Conservation (phyloP, 2,888 invertebrate genomes). For the Gymnosoma rotundatum region DNA sequence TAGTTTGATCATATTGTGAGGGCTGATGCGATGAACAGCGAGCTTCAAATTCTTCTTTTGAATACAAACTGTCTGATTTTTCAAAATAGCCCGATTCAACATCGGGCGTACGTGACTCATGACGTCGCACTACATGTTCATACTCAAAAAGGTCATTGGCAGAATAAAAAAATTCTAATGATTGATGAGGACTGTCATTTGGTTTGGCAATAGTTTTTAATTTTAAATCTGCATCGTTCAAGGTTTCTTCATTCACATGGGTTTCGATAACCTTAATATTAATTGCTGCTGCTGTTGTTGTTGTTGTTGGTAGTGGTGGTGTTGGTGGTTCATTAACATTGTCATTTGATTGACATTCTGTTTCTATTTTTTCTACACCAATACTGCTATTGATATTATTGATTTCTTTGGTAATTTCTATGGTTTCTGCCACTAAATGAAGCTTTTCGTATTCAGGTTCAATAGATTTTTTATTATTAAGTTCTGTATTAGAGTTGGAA, state of each 20-base stretch:
- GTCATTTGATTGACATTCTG: slow-evolving; percentile 54
- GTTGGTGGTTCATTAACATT: slow-evolving; percentile 51
- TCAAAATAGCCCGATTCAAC: slow-evolving; percentile 79
- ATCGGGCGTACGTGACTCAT: slow-evolving; percentile 76
- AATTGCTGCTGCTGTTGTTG: not conserved
- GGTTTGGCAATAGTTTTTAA: slow-evolving; percentile 29
- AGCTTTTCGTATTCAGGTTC: slow-evolving; percentile 34
- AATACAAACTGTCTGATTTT: slow-evolving; percentile 77
- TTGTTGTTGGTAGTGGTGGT: no score
- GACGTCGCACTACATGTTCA: slow-evolving; percentile 73
- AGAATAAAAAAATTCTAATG: slow-evolving; percentile 77
- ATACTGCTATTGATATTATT: slow-evolving; percentile 41
- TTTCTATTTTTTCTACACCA: slow-evolving; percentile 11
- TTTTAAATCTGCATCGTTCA: slow-evolving; percentile 36
- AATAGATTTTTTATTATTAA: slow-evolving; percentile 25
- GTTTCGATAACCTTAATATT: slow-evolving; percentile 58
- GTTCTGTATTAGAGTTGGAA: slow-evolving; percentile 30
- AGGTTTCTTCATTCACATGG: slow-evolving; percentile 41
- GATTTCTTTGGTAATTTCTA: slow-evolving; percentile 67
- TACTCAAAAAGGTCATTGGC: slow-evolving; percentile 78
- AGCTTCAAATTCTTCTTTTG: slow-evolving; percentile 76
- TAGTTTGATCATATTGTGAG: slow-evolving; percentile 70
- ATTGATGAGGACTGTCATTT: slow-evolving; percentile 74
- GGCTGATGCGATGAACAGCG: slow-evolving; percentile 49
- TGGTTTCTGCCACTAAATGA: slow-evolving; percentile 53